A percentile compares a stretch with the other conserved stretches of the same genome.
These are phyloP conservation scores for Shinisaurus crocodilurus DNA, from an alignment of 2,113 vertebrate genomes.

Conservation along the genomic window DNA sequence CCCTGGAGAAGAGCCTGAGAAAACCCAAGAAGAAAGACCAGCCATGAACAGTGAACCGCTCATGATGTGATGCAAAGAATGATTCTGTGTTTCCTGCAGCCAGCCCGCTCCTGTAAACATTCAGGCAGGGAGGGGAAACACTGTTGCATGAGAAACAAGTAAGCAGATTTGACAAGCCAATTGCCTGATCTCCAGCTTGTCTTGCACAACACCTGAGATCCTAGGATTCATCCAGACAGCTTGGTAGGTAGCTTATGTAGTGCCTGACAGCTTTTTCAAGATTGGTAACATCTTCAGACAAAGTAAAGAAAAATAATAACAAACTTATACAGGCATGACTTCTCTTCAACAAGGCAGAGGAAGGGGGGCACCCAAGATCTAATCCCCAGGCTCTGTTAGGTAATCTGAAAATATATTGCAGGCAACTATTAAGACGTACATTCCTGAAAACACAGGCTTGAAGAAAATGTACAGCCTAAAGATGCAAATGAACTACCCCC, in stretches of 20 bases:
- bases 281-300: neutral
- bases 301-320: neutral
- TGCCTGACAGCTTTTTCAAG: neutral
- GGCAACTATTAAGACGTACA: neutral
- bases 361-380: neutral
- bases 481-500: neutral
- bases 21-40: neutral
- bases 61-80: neutral
- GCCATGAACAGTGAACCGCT: neutral
- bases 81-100: neutral
- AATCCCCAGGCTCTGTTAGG: neutral
- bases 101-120: neutral
- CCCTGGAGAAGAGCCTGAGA: neutral
- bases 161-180: constrained; percentile 34
- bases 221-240: constrained; percentile 14
- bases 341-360: neutral
- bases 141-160: neutral
- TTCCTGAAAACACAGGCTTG: neutral
- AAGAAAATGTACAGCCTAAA: neutral
- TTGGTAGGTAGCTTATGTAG: neutral
- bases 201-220: constrained; percentile 3
- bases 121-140: neutral
- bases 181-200: neutral
- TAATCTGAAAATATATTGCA: neutral
- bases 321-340: neutral